Evolutionary conservation across 2,888 invertebrate genomes (phyloP).

Genomic region (Tillus elongatus): DNA sequence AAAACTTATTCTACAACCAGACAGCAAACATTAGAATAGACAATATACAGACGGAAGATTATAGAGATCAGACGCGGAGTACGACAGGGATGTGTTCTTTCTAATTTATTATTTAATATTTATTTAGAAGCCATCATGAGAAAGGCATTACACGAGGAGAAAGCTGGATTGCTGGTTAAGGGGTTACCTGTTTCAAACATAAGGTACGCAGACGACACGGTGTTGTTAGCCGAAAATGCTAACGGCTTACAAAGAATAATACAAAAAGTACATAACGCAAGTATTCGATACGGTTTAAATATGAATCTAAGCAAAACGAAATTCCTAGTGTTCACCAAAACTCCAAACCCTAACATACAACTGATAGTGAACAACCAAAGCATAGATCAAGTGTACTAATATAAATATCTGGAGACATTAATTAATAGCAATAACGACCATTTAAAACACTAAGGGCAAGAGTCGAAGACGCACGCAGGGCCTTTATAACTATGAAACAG

Average conservation of each 20-base stretch:
- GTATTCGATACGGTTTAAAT: too few relatives aligned
- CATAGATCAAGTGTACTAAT: too few relatives aligned
- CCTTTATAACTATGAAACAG: too few relatives aligned
- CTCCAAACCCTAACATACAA: too few relatives aligned
- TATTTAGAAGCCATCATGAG: constrained; percentile 3
- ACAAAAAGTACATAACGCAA: too few relatives aligned
- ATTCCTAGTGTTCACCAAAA: too few relatives aligned
- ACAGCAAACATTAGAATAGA: constrained; percentile 3
- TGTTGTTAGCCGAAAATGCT: constrained; percentile 2
- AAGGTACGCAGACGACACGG: not conserved
- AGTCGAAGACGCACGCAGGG: too few relatives aligned
- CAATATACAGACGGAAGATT: constrained; percentile 2
- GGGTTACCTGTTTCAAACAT: constrained; percentile 2
- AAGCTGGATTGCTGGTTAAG: not conserved
- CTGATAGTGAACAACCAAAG: too few relatives aligned
- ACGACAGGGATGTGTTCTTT: constrained; percentile 4
- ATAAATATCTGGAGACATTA: too few relatives aligned
- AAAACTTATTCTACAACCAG: constrained; percentile 2
- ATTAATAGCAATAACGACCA: too few relatives aligned
- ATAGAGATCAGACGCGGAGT: constrained; percentile 2
- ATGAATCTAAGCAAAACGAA: too few relatives aligned
- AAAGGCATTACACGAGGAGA: constrained; percentile 3
- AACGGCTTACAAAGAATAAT: constrained; percentile 2
- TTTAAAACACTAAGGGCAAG: too few relatives aligned
- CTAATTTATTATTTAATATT: not conserved